A percentile compares a stretch with the other conserved stretches of the same genome.
phyloP scores from a whole-genome alignment of 2,888 invertebrate genomes.

The Alsophila aescularia region DNA sequence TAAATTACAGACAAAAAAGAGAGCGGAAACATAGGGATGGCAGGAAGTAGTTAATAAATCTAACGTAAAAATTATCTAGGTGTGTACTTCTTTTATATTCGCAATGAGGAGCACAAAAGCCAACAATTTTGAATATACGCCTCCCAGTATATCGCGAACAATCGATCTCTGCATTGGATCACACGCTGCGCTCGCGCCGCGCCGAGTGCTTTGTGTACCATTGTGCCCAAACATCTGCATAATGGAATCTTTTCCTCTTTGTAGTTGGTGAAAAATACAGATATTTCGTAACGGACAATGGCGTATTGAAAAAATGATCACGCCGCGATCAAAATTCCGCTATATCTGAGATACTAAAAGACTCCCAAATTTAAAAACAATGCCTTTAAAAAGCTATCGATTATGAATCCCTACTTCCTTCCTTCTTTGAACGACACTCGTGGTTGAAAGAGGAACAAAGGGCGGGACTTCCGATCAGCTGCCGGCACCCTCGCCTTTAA shows the following conservation, averaged over 20 bases:
- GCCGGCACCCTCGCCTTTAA: conserved; percentile 75
- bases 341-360: not conserved
- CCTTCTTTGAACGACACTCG: conserved; percentile 67
- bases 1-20: conserved; percentile 50
- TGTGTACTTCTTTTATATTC: conserved; percentile 69
- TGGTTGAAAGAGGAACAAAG: conserved; percentile 76
- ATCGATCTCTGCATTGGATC: conserved; percentile 71
- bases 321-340: conserved; percentile 1
- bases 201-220: conserved; percentile 63
- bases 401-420: conserved; percentile 61
- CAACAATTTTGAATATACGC: conserved; percentile 72
- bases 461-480: conserved; percentile 84
- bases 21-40: conserved; percentile 57
- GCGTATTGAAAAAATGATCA: conserved; percentile 55
- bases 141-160: conserved; percentile 72
- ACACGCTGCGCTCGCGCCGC: conserved; percentile 81
- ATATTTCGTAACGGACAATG: conserved; percentile 75
- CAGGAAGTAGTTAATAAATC: conserved; percentile 73
- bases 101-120: conserved; percentile 68
- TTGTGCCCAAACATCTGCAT: conserved; percentile 75
- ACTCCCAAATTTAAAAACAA: conserved; percentile 24
- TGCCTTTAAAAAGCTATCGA: conserved; percentile 35
- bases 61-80: conserved; percentile 66
- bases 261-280: conserved; percentile 72
- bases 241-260: conserved; percentile 76